A percentile compares a stretch with the other conserved stretches of the same genome.
phyloP scores from a whole-genome alignment of 2,888 invertebrate genomes.

The Resseliella maxima region DNA sequence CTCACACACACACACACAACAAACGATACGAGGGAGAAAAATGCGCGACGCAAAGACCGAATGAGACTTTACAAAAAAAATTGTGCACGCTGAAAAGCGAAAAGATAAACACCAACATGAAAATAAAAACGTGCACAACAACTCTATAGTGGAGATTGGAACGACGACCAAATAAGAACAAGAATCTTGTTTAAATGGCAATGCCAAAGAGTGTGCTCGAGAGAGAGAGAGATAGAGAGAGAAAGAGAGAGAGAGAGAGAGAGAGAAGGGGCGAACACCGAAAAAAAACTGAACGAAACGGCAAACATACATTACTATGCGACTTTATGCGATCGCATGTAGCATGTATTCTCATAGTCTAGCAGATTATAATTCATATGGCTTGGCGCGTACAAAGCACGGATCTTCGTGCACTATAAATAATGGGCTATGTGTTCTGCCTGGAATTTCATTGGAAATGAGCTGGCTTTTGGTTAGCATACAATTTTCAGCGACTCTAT shows the following conservation, averaged over 20 bases:
- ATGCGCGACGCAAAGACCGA: neutral
- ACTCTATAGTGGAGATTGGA: constrained; percentile 36
- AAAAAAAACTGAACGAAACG: neutral
- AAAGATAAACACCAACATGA: constrained; percentile 34
- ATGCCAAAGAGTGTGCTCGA: no score
- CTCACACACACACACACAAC: neutral
- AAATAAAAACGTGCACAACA: constrained; percentile 46
- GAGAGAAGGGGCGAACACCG: neutral
- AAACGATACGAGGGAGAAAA: neutral
- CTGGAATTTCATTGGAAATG: constrained; percentile 14
- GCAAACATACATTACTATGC: constrained; percentile 18
- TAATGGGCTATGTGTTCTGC: constrained; percentile 23
- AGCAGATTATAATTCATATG: constrained; percentile 34
- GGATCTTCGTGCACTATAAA: constrained; percentile 12
- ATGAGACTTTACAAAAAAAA: neutral
- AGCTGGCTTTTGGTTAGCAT: constrained; percentile 41
- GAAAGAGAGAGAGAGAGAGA: no score
- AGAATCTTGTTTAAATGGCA: constrained; percentile 38
- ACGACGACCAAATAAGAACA: constrained; percentile 27
- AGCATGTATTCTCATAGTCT: constrained; percentile 38
- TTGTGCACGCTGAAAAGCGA: constrained; percentile 29
- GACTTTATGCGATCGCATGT: constrained; percentile 44
- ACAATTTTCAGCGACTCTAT: neutral
- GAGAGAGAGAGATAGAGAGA: no score
- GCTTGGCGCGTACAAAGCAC: constrained; percentile 37